These are phyloP conservation scores for Drosophila koepferae DNA, from an alignment of 2,888 invertebrate species.

Conservation along the genomic window DNA sequence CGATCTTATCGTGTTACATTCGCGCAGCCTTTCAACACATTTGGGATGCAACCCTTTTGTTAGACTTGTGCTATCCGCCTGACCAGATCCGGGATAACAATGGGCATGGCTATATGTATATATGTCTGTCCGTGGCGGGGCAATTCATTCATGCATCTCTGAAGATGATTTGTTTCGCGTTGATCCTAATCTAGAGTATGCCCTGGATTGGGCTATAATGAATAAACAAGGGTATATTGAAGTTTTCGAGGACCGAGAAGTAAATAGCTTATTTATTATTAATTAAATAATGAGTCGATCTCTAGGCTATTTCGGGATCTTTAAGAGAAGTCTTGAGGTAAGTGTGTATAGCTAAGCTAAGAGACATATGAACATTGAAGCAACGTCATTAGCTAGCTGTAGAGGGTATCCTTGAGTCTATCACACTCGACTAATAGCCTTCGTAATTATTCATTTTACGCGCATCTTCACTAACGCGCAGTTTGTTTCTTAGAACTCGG, in stretches of 20 bases:
- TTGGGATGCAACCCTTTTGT: conserved; percentile 62
- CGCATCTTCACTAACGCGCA: conserved; percentile 52
- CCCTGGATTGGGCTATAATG: not conserved
- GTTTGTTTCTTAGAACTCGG: conserved; percentile 59
- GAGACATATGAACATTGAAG: too few species aligned
- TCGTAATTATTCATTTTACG: conserved; percentile 6
- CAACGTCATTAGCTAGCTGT: not conserved
- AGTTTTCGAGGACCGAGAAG: not conserved
- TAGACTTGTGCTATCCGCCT: conserved; percentile 37
- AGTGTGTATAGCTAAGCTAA: not conserved
- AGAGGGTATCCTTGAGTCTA: not conserved
- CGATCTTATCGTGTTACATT: conserved; percentile 76
- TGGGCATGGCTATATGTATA: conserved; percentile 23
- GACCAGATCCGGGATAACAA: conserved; percentile 62
- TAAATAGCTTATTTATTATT: not conserved
- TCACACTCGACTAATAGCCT: too few species aligned
- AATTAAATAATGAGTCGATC: not conserved
- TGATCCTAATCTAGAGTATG: conserved; percentile 40
- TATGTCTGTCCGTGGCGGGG: conserved; percentile 34
- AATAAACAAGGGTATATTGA: not conserved
- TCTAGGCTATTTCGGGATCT: not conserved
- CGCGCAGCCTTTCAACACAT: conserved; percentile 68
- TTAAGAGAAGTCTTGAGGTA: not conserved
- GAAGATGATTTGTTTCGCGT: conserved; percentile 46
- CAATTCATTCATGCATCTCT: conserved; percentile 54